Percentiles rank a stretch among this genome's conserved stretches.
Evolutionary conservation across 2,797 vertebrate genomes (phyloP).

Genomic region (Chloroceryle amazona): DNA sequence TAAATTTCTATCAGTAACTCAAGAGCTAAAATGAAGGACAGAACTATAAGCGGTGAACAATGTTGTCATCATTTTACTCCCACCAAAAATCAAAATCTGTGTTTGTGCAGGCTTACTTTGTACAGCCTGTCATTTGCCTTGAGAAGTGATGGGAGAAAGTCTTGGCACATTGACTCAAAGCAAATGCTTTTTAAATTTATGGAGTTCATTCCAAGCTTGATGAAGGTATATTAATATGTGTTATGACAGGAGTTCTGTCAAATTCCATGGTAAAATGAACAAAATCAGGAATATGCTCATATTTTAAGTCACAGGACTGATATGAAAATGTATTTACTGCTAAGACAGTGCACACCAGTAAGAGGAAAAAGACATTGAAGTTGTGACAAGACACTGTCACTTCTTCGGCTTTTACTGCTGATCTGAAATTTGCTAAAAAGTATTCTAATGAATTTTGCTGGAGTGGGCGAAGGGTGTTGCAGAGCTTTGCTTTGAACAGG

Average conservation of each 20-base stretch:
- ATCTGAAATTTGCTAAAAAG: not conserved
- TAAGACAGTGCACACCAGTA: not conserved
- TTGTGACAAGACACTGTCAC: constrained; percentile 14
- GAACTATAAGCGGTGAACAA: not conserved
- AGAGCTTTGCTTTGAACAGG: not conserved
- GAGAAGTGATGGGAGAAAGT: not conserved
- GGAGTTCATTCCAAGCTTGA: not conserved
- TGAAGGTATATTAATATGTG: constrained; percentile 43
- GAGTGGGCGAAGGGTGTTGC: not conserved
- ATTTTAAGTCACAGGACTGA: not conserved
- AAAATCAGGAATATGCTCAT: constrained; percentile 6
- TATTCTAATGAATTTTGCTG: not conserved
- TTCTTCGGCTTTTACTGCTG: not conserved
- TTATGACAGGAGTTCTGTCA: constrained; percentile 55
- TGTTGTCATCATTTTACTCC: not conserved
- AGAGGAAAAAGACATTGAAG: not conserved
- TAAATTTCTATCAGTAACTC: not conserved
- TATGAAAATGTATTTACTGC: constrained; percentile 20
- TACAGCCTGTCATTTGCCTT: constrained; percentile 15
- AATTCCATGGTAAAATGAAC: constrained; percentile 37
- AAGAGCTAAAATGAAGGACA: not conserved
- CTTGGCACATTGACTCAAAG: constrained; percentile 14
- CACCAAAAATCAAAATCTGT: not conserved
- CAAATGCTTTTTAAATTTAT: constrained; percentile 47
- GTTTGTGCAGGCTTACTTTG: not conserved